Evolutionary conservation across 2,888 invertebrate species (phyloP).

Genomic region (Euplexia lucipara): DNA sequence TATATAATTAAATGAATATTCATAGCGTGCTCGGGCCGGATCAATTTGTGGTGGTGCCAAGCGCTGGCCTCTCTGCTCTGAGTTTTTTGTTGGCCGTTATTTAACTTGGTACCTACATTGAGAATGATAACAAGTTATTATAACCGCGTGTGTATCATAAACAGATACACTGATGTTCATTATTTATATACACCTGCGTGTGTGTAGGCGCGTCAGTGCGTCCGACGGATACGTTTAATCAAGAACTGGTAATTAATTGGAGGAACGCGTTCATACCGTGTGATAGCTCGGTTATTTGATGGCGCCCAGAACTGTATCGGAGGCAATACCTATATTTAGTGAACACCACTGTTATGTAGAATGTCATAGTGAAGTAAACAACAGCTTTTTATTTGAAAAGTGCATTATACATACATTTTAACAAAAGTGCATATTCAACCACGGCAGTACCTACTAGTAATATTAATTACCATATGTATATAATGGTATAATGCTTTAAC

Average conservation of each 20-base stretch:
- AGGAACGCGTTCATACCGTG: constrained; percentile 65
- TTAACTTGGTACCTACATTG: constrained; percentile 79
- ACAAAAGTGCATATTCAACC: too few species aligned
- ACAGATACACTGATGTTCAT: constrained; percentile 67
- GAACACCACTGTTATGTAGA: constrained; percentile 33
- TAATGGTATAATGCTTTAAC: too few species aligned
- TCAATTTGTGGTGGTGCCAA: constrained; percentile 80
- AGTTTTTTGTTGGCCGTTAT: constrained; percentile 82
- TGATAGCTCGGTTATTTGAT: constrained; percentile 70
- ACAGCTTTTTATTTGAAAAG: too few species aligned
- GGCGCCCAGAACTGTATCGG: constrained; percentile 65
- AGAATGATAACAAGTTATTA: constrained; percentile 81
- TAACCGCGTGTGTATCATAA: constrained; percentile 76
- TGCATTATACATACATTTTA: too few species aligned
- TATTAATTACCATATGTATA: too few species aligned
- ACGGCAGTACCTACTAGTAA: too few species aligned
- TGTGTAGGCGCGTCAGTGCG: constrained; percentile 74
- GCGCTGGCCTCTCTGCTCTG: constrained; percentile 80
- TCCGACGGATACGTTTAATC: constrained; percentile 82
- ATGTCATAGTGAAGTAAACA: too few species aligned
- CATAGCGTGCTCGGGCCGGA: constrained; percentile 81
- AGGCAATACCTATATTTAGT: constrained; percentile 51
- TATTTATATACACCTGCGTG: constrained; percentile 82
- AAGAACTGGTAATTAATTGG: constrained; percentile 78
- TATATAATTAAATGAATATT: constrained; percentile 85